phyloP scores from a whole-genome alignment of 2,888 invertebrate genomes.

The Cheilosia grossa region DNA sequence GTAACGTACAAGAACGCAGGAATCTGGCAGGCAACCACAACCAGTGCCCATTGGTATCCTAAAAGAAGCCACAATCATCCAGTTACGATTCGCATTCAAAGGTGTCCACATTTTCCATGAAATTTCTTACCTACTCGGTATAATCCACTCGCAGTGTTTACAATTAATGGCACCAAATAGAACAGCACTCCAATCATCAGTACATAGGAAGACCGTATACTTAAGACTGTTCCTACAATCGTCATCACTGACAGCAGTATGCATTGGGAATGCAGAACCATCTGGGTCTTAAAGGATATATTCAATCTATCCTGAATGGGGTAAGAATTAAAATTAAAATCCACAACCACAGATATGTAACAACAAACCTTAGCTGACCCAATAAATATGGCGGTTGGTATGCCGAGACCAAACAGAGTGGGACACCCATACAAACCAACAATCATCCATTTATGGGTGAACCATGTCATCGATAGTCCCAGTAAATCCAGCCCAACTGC shows the following conservation, averaged over 20 bases:
- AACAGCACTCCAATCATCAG: constrained; percentile 79
- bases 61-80: background rate
- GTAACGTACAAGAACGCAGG: constrained; percentile 83
- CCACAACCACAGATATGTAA: no score
- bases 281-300: constrained; percentile 78
- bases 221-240: constrained; percentile 77
- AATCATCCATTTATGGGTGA: constrained; percentile 84
- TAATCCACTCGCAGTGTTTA: constrained; percentile 79
- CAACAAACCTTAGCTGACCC: constrained; percentile 77
- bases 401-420: constrained; percentile 79
- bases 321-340: background rate
- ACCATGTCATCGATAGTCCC: constrained; percentile 85
- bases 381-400: constrained; percentile 79
- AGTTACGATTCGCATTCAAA: background rate
- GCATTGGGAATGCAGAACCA: constrained; percentile 81
- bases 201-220: constrained; percentile 80
- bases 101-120: background rate
- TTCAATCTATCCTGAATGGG: constrained; percentile 44
- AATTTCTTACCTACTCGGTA: constrained; percentile 78
- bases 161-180: constrained; percentile 77
- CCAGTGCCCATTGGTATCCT: constrained; percentile 59
- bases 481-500: constrained; percentile 82
- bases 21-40: constrained; percentile 81
- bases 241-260: constrained; percentile 78
- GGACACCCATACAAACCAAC: constrained; percentile 82